A percentile compares a stretch with the other conserved stretches of the same genome.
These are phyloP conservation scores for Tineola bisselliella DNA, from an alignment of 2,888 invertebrate genomes.

Conservation along the genomic window DNA sequence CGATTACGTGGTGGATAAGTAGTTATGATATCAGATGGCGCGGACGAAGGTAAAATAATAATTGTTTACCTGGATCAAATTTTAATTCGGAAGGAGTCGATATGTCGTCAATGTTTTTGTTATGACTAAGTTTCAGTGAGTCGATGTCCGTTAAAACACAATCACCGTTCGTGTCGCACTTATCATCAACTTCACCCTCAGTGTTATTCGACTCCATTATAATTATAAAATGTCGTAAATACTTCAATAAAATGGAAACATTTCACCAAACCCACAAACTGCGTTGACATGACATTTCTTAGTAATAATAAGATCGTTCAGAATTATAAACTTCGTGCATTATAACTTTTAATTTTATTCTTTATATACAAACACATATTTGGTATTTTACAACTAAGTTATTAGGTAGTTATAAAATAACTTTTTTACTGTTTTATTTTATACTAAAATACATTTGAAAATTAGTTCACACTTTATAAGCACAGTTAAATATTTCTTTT, in stretches of 20 bases:
- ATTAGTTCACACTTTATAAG: too few species aligned
- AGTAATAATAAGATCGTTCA: neutral
- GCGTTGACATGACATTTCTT: constrained; percentile 30
- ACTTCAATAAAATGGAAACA: constrained; percentile 6
- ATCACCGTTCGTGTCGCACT: constrained; percentile 43
- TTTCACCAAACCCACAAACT: neutral
- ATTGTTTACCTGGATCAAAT: constrained; percentile 72
- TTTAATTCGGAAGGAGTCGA: constrained; percentile 71
- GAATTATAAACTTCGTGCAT: too few species aligned
- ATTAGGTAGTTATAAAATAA: too few species aligned
- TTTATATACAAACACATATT: too few species aligned
- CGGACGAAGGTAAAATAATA: neutral
- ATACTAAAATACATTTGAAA: too few species aligned
- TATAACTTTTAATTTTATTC: too few species aligned
- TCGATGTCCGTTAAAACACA: constrained; percentile 39
- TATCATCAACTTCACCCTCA: constrained; percentile 38
- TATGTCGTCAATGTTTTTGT: constrained; percentile 64
- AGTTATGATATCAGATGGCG: neutral
- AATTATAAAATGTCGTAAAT: neutral
- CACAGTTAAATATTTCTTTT: too few species aligned
- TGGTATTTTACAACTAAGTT: too few species aligned
- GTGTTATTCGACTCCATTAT: constrained; percentile 46
- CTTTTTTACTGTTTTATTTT: too few species aligned
- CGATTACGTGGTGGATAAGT: neutral
- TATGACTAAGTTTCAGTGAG: constrained; percentile 40